Evolutionary conservation across 2,888 invertebrate genomes (phyloP), one percentile per base, ranked within the genome.

Genomic region (Resseliella maxima): DNA sequence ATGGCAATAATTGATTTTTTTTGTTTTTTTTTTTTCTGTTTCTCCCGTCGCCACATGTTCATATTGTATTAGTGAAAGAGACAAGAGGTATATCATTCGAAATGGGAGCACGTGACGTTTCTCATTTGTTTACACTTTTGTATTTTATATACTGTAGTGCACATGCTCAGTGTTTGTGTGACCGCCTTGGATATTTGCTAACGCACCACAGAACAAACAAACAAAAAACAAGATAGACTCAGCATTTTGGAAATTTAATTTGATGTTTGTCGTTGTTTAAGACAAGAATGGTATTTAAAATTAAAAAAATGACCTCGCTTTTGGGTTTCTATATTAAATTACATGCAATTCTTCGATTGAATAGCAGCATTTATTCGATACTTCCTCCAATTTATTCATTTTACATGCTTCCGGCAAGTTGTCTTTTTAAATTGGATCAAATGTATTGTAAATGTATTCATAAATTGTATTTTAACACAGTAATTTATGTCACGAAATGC

Each of bases 41-140:
- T 27, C 59, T n/a, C 59, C 59, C 59, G 59, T n/a, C 59, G 59
- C 12, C n/a, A 59, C 12, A 0, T 31, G 72, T 15, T 10, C 15
- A 8, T 35, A n/a, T n/a, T n/a, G n/a, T n/a, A n/a, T n/a, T n/a
- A n/a, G 27, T 72, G 72, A 15, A 15, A 35, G 72, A 72, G 72
- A 15, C 15, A 59, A 1, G 72, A 72, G 31, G n/a, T 8, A 10
- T 59, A 59, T 59, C n/a, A 31, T 31, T 72, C 31, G 72, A 72
- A 72, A 72, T 72, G 72, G 18, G 72, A 72, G n/a, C 72, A 72
- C 72, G 72, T 72, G 72, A 72, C 72, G 72, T 72, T 31, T 59
- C 10, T 10, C 31, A 72, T 72, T 72, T 72, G 72, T 72, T 72
- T 72, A 72, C 72, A 15, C n/a, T n/a, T n/a, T n/a, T n/a, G n/a